phyloP scores from a whole-genome alignment of 2,797 vertebrate genomes.

The Myotis findleyi region DNA sequence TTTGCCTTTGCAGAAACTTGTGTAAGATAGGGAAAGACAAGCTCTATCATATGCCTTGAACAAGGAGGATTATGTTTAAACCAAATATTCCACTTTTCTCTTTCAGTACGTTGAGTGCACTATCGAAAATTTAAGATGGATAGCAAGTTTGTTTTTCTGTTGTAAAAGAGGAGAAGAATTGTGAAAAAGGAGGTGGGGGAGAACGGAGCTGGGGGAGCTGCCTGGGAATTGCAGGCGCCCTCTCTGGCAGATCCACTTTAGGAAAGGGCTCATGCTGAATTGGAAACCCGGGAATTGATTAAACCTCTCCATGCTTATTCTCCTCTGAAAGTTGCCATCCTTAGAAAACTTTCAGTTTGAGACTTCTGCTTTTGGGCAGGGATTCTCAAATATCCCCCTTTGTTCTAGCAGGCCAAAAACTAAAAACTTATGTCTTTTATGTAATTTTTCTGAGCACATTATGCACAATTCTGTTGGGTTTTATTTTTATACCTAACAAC shows the following conservation, averaged over 20 bases:
- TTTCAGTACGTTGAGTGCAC: not conserved
- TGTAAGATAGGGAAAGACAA: not conserved
- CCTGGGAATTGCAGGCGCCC: accelerated
- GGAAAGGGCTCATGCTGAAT: not conserved
- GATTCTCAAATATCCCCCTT: not conserved
- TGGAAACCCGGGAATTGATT: not conserved
- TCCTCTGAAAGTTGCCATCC: not conserved
- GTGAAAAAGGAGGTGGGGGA: not conserved
- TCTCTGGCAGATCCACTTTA: not conserved
- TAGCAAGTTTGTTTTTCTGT: not conserved
- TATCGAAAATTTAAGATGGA: not conserved
- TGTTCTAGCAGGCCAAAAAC: not conserved
- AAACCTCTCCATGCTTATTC: not conserved
- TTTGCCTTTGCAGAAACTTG: not conserved
- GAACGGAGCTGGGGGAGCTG: not conserved
- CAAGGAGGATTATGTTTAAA: not conserved
- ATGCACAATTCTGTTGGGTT: not conserved
- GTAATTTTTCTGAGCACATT: not conserved
- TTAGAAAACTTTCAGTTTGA: conserved; percentile 16
- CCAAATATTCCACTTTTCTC: not conserved
- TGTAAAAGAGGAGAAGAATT: not conserved
- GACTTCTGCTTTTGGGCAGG: not conserved
- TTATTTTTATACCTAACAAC: not conserved
- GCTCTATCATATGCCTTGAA: not conserved
- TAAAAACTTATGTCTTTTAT: not conserved